Conservation (phyloP, 2,888 invertebrate species). For the Marronus borbonicus region DNA sequence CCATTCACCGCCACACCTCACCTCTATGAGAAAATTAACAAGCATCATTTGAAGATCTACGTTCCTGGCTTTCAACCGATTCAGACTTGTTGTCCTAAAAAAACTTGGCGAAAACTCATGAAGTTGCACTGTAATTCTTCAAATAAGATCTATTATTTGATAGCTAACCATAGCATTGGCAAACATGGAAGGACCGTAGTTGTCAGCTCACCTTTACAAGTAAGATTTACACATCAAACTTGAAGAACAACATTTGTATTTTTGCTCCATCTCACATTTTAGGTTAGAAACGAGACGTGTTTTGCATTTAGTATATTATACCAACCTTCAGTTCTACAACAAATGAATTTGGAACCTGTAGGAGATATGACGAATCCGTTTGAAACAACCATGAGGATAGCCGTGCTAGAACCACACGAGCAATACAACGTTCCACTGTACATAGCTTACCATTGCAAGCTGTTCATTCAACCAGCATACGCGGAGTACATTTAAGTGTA, state of each 20-base stretch:
- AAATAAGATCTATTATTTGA: slow-evolving; percentile 76
- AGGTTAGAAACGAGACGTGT: slow-evolving; percentile 85
- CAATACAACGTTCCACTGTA: slow-evolving; percentile 84
- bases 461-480: slow-evolving; percentile 82
- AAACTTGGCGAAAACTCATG: slow-evolving; percentile 77
- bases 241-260: too few relatives aligned
- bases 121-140: slow-evolving; percentile 75
- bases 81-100: slow-evolving; percentile 77
- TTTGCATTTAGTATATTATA: slow-evolving; percentile 84
- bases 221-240: slow-evolving; percentile 62
- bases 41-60: slow-evolving; percentile 77
- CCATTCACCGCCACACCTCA: slow-evolving; percentile 72
- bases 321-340: slow-evolving; percentile 80
- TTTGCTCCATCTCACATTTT: slow-evolving; percentile 53
- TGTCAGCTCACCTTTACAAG: slow-evolving; percentile 84
- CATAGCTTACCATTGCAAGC: slow-evolving; percentile 85
- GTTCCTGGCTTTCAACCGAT: slow-evolving; percentile 78
- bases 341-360: slow-evolving; percentile 76
- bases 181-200: slow-evolving; percentile 73
- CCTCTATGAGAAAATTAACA: slow-evolving; percentile 77
- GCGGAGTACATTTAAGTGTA: slow-evolving; percentile 76
- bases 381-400: slow-evolving; percentile 81
- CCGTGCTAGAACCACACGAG: slow-evolving; percentile 82
- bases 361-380: slow-evolving; percentile 83
- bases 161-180: slow-evolving; percentile 78